Conservation (phyloP, 2,888 invertebrate genomes). For the Lithodes maja region DNA sequence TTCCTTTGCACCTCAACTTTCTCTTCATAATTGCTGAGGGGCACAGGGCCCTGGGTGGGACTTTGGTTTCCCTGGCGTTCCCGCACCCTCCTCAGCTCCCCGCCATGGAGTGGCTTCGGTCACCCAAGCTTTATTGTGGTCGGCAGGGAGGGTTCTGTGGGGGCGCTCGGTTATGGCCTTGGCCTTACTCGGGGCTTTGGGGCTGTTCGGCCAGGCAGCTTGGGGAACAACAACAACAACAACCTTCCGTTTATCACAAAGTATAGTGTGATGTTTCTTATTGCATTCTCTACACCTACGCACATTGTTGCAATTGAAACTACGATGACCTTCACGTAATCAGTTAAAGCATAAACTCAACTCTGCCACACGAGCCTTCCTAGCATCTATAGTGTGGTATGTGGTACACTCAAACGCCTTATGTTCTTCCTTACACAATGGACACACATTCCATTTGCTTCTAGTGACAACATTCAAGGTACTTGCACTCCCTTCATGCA, state of each 20-base stretch:
- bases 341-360: not conserved
- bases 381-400: not conserved
- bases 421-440: not conserved
- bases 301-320: not conserved
- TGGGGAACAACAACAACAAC: too few relatives aligned
- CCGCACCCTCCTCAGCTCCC: too few relatives aligned
- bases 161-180: too few relatives aligned
- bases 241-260: not conserved
- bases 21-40: too few relatives aligned
- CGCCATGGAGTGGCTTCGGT: too few relatives aligned
- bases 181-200: too few relatives aligned
- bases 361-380: not conserved
- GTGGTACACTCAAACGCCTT: not conserved
- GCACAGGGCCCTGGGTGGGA: too few relatives aligned
- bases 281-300: conserved; percentile 1
- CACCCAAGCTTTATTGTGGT: too few relatives aligned
- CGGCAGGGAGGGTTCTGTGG: too few relatives aligned
- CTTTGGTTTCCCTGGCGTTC: too few relatives aligned
- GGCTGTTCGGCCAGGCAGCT: too few relatives aligned
- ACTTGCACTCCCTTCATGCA: not conserved
- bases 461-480: not conserved
- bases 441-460: not conserved
- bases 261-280: not conserved
- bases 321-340: not conserved
- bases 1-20: too few relatives aligned